Conservation (phyloP, 2,113 vertebrate species). For the Hiodon tergisus region DNA sequence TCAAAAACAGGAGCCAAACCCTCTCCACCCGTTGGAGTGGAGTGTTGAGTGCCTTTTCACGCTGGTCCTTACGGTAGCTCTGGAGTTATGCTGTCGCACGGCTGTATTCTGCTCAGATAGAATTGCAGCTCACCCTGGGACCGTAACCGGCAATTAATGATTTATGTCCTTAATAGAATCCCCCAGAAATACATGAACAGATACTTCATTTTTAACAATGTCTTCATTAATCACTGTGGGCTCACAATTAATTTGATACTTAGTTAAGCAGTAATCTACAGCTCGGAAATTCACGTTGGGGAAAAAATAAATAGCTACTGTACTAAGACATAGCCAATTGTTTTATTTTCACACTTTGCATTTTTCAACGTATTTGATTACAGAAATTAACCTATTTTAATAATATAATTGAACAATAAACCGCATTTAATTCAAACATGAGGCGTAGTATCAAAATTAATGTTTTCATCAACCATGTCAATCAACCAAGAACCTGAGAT, state of each 20-base stretch:
- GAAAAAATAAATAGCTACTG: too few species aligned
- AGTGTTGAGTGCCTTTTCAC: background rate
- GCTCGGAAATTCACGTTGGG: background rate
- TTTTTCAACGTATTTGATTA: too few species aligned
- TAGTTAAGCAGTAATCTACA: background rate
- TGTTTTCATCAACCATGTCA: too few species aligned
- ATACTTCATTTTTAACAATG: background rate
- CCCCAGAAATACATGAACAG: background rate
- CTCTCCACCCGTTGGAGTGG: background rate
- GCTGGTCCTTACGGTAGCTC: background rate
- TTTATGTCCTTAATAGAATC: background rate
- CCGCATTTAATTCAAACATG: too few species aligned
- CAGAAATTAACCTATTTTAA: too few species aligned
- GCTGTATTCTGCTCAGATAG: background rate
- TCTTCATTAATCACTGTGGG: constrained; percentile 12
- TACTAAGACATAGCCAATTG: too few species aligned
- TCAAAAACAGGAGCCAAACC: too few species aligned
- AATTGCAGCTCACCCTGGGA: background rate
- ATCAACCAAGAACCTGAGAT: too few species aligned
- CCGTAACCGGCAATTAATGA: background rate
- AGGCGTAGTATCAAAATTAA: too few species aligned
- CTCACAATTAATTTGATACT: constrained; percentile 10
- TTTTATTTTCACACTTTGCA: too few species aligned
- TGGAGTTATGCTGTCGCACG: background rate
- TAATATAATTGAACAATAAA: too few species aligned